A percentile compares a stretch with the other conserved stretches of the same genome.
phyloP scores from a whole-genome alignment of 1,140 invertebrate species.

The Anthonomus grandis region DNA sequence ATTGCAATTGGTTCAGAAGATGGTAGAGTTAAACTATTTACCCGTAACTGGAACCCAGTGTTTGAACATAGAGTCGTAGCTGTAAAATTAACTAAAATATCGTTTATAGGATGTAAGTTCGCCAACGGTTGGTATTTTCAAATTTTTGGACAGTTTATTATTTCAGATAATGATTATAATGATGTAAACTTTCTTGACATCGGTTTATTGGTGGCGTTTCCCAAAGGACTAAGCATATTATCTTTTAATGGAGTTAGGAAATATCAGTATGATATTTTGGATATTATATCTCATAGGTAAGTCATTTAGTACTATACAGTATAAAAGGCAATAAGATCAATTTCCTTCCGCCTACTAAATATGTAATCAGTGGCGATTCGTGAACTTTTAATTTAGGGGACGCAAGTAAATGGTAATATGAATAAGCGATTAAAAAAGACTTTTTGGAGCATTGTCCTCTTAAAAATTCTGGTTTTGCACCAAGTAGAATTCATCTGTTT shows the following conservation, averaged over 20 bases:
- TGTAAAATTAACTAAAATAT: constrained; percentile 37
- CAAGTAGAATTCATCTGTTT: no score
- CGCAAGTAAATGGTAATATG: no score
- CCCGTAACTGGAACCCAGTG: constrained; percentile 35
- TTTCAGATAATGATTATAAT: constrained; percentile 25
- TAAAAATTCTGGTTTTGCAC: no score
- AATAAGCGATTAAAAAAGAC: no score
- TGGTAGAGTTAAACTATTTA: constrained; percentile 39
- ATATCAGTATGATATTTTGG: constrained; percentile 25
- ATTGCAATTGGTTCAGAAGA: constrained; percentile 43
- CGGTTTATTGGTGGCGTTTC: constrained; percentile 23
- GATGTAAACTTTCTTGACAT: constrained; percentile 17
- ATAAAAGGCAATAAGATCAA: background rate
- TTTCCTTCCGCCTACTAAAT: no score
- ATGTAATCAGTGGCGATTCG: no score
- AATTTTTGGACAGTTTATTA: no score
- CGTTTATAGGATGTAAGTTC: constrained; percentile 35
- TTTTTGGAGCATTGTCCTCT: no score
- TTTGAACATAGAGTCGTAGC: constrained; percentile 35
- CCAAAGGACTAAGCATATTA: constrained; percentile 25
- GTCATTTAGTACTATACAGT: background rate
- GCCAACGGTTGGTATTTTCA: background rate
- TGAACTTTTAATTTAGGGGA: no score
- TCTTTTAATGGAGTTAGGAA: constrained; percentile 25
- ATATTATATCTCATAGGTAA: constrained; percentile 30